Evolutionary conservation across 2,888 invertebrate genomes (phyloP), one percentile per base, ranked within the genome.

Genomic region (Spicauda simplicius): DNA sequence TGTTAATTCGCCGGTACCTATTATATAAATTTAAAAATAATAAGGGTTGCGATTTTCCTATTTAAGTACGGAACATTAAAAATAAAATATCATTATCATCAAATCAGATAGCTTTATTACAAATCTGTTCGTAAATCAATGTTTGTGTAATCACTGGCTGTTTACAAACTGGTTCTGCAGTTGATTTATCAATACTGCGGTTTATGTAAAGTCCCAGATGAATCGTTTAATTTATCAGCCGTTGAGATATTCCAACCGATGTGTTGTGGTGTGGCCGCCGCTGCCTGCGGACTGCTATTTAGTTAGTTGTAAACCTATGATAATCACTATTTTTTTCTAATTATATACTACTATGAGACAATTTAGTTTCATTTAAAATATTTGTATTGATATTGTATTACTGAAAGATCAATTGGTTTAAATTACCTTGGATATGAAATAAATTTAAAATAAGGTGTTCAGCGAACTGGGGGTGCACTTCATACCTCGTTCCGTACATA

Each of bases 61-160:
- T 41, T 11, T 41, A 41, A 41, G 7, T 41, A 1, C 1, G 14
- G 12, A 14, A 41, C n/a, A n/a, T n/a, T n/a, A n/a, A 10, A 14
- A 10, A 14, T 14, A 41, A 12, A 41, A 41, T 41, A 14, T 3
- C 41, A 2, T 14, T 41, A 33, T 11, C 41, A 14, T 41, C 5
- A 41, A 41, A 41, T 14, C 41, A 14, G 14, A 41, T 41, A 41
- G 41, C 41, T 41, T 41, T 3, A 41, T 41, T 41, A 14, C 41
- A 41, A 25, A 25, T 14, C 14, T 41, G 41, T 7, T 41, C 41
- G 14, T 41, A 10, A 41, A 41, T 41, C 41, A 41, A 14, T 14
- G 14, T 41, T 41, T 41, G 58, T 19, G 45, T 59, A 48, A 59
- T 59, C 45, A 59, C n/a, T 25, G 45, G 48, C n/a, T 59, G 58